Conservation (phyloP, 2,797 vertebrate genomes). For the Pantherophis vulpinus region DNA sequence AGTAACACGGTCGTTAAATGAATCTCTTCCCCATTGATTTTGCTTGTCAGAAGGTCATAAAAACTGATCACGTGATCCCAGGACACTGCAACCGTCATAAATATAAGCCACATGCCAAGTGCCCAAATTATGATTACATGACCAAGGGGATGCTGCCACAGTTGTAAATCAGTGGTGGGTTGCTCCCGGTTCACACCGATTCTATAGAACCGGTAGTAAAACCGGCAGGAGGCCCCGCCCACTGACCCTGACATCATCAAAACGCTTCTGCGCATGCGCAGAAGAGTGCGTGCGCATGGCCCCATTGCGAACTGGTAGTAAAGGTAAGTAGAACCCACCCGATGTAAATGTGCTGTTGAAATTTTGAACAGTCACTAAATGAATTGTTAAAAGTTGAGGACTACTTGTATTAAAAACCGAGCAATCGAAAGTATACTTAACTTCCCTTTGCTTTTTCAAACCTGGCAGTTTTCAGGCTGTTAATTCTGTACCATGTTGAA, state of each 20-base stretch:
- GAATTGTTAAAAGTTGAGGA: neutral
- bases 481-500: neutral
- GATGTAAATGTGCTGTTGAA: neutral
- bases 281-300: no score
- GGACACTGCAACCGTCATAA: neutral
- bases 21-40: neutral
- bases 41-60: neutral
- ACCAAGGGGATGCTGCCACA: neutral
- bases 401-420: neutral
- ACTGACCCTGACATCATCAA: no score
- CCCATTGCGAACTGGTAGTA: no score
- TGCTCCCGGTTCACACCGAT: no score
- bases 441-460: neutral
- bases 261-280: no score
- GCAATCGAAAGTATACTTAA: neutral
- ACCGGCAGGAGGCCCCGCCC: no score
- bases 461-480: neutral
- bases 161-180: neutral
- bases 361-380: neutral
- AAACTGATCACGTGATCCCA: neutral
- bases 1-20: neutral
- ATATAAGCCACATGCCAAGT: fast-evolving
- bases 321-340: no score
- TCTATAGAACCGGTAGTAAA: no score
- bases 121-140: neutral